Conservation (phyloP, 1,140 invertebrate genomes). For the Drosophila pandora region DNA sequence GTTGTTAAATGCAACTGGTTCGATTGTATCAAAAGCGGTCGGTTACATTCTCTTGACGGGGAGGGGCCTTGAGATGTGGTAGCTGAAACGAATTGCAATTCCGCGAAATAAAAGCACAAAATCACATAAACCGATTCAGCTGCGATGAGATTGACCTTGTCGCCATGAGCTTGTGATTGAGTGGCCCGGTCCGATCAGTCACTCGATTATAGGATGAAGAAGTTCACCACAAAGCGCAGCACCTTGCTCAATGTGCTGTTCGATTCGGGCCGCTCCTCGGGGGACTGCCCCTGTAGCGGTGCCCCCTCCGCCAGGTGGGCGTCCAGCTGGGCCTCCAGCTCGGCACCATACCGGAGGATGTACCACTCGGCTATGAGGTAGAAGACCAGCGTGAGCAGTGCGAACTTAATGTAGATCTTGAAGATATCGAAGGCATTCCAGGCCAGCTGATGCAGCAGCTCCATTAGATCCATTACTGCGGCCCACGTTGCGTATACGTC, state of each 20-base stretch:
- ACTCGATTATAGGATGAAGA: conserved; percentile 59
- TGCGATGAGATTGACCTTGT: conserved; percentile 47
- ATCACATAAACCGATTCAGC: conserved; percentile 21
- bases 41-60: conserved; percentile 70
- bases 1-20: conserved; percentile 54
- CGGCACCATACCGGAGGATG: conserved; percentile 61
- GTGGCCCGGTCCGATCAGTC: not conserved
- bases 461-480: conserved; percentile 53
- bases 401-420: conserved; percentile 75
- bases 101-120: conserved; percentile 43
- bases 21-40: conserved; percentile 36
- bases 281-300: conserved; percentile 18
- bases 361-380: conserved; percentile 79
- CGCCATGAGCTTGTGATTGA: not conserved
- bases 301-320: conserved; percentile 40
- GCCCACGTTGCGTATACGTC: conserved; percentile 49
- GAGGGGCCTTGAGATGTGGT: conserved; percentile 53
- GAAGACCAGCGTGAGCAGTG: conserved; percentile 61
- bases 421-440: conserved; percentile 66
- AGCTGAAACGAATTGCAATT: conserved; percentile 66
- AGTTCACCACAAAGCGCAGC: conserved; percentile 69
- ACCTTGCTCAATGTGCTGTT: conserved; percentile 69
- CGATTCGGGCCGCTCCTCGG: conserved; percentile 44
- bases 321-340: conserved; percentile 68
- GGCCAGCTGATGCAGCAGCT: conserved; percentile 54